Conservation (phyloP, 2,888 invertebrate species). For the Mimachlamys varia region DNA sequence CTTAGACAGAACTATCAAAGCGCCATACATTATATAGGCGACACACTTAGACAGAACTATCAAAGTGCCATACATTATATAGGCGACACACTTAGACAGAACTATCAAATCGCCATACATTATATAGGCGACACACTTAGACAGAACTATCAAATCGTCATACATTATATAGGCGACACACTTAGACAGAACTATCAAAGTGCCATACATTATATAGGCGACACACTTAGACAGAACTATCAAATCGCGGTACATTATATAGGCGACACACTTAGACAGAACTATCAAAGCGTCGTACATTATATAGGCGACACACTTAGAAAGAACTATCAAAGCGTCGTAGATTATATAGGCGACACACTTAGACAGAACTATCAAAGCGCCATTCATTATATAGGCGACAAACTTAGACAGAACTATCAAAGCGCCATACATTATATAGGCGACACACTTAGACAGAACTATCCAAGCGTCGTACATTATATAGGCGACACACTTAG, state of each 20-base stretch:
- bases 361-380: not conserved
- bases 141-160: not conserved
- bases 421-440: not conserved
- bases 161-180: not conserved
- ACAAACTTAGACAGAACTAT: too few relatives aligned
- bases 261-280: too few relatives aligned
- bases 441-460: too few relatives aligned
- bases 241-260: not conserved
- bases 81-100: too few relatives aligned
- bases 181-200: not conserved
- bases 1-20: not conserved
- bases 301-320: too few relatives aligned
- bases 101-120: not conserved
- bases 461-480: not conserved
- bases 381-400: not conserved
- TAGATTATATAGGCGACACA: not conserved
- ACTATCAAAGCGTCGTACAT: not conserved
- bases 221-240: too few relatives aligned
- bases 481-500: too few relatives aligned
- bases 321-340: not conserved
- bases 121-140: too few relatives aligned
- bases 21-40: not conserved
- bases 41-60: too few relatives aligned
- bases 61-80: not conserved
- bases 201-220: not conserved